Percentiles rank a stretch among this genome's conserved stretches.
These are phyloP conservation scores for Gallinago stenura DNA, from an alignment of 2,797 vertebrate species.

Conservation along the genomic window DNA sequence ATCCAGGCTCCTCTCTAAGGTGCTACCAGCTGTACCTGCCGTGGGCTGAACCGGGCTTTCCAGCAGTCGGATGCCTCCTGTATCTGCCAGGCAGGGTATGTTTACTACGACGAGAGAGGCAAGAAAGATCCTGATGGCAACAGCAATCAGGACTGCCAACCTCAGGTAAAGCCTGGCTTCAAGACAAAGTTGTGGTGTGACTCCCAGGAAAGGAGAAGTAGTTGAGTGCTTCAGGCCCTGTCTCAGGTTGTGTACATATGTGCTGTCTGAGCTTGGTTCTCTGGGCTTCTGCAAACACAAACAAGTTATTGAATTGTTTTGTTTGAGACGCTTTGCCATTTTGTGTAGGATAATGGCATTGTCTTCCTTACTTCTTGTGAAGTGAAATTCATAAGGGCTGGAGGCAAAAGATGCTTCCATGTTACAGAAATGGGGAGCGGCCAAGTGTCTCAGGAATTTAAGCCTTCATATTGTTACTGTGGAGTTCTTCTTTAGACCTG, in stretches of 20 bases:
- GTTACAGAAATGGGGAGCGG: background rate
- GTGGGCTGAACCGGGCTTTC: constrained; percentile 89
- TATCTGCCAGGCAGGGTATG: constrained; percentile 87
- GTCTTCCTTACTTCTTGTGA: background rate
- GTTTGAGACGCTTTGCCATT: background rate
- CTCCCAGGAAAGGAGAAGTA: fast-evolving
- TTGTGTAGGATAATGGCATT: background rate
- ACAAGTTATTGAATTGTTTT: background rate
- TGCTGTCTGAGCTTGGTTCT: background rate
- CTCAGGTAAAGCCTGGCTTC: constrained; percentile 81
- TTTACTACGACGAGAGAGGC: constrained; percentile 88
- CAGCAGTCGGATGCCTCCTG: constrained; percentile 92
- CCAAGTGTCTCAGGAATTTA: background rate
- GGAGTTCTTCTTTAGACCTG: background rate
- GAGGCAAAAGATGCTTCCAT: background rate
- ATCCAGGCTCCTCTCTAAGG: constrained; percentile 73
- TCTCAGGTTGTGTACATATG: fast-evolving
- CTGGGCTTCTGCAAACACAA: background rate
- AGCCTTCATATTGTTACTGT: background rate
- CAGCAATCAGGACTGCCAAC: constrained; percentile 87
- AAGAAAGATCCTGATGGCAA: constrained; percentile 81
- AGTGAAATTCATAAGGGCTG: background rate
- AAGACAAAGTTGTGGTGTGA: background rate
- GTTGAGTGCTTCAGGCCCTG: background rate
- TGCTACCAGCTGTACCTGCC: constrained; percentile 86